phyloP scores from a whole-genome alignment of 2,888 invertebrate species.

The Phengaris alcon region DNA sequence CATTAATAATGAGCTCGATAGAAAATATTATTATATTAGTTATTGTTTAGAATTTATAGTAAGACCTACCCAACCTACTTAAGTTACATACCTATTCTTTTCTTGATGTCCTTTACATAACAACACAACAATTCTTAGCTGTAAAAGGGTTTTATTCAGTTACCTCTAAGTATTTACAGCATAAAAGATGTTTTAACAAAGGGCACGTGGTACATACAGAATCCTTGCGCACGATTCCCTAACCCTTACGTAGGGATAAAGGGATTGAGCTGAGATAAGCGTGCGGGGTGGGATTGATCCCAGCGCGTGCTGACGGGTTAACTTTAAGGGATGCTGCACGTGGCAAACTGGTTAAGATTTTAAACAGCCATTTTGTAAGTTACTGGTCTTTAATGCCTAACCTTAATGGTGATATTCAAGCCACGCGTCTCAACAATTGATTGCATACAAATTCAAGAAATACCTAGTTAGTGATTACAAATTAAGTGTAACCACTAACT shows the following conservation, averaged over 20 bases:
- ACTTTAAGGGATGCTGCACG: conserved; percentile 63
- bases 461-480: no score
- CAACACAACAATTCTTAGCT: background rate
- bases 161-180: conserved; percentile 27
- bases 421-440: background rate
- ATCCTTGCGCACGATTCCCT: conserved; percentile 74
- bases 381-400: background rate
- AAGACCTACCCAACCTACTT: no score
- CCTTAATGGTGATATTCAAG: background rate
- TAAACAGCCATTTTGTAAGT: conserved; percentile 17
- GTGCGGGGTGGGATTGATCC: conserved; percentile 61
- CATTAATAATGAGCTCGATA: background rate
- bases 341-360: conserved; percentile 40
- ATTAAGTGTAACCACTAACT: no score
- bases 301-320: conserved; percentile 73
- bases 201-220: conserved; percentile 70
- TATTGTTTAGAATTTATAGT: background rate
- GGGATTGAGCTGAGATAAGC: conserved; percentile 65
- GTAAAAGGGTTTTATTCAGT: conserved; percentile 57
- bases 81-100: background rate
- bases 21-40: background rate
- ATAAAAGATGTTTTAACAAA: conserved; percentile 55
- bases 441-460: no score
- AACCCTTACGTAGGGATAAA: conserved; percentile 59
- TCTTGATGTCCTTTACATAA: background rate